A percentile compares a stretch with the other conserved stretches of the same genome.
These are phyloP conservation scores for Malurus elegans DNA, from an alignment of 2,113 vertebrate genomes.

Conservation along the genomic window DNA sequence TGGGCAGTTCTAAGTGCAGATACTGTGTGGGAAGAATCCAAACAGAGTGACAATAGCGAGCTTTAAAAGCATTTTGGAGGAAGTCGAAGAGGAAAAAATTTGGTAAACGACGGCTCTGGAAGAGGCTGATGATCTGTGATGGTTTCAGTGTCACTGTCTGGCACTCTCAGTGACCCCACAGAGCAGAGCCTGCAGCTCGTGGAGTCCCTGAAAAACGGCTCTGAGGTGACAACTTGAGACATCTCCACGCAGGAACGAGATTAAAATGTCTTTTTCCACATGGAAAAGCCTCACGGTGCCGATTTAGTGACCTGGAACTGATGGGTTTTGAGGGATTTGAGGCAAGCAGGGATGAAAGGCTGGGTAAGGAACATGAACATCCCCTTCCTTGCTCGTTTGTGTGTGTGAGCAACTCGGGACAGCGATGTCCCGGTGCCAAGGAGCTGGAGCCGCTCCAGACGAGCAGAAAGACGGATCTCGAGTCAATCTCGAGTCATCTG, in stretches of 20 bases:
- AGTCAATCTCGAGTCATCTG: neutral
- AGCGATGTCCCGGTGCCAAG: neutral
- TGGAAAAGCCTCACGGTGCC: neutral
- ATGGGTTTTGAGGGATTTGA: neutral
- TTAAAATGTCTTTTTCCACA: neutral
- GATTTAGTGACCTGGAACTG: neutral
- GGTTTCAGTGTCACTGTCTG: neutral
- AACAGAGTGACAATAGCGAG: neutral
- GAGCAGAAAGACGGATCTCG: neutral
- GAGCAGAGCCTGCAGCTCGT: neutral
- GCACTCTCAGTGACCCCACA: neutral
- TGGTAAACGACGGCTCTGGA: neutral
- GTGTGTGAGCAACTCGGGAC: neutral
- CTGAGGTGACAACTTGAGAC: neutral
- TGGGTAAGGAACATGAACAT: accelerated
- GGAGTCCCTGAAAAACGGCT: neutral
- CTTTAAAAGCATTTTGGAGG: slow-evolving; percentile 4
- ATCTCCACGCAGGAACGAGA: neutral
- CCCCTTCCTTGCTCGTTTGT: neutral
- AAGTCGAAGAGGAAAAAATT: neutral
- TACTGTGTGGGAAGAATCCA: neutral
- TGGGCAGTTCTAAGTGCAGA: slow-evolving; percentile 29
- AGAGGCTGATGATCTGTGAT: neutral
- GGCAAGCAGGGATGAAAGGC: neutral
- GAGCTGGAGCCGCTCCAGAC: neutral